Evolutionary conservation across 2,888 invertebrate genomes (phyloP).

Genomic region (Fissipunctia ypsillon): DNA sequence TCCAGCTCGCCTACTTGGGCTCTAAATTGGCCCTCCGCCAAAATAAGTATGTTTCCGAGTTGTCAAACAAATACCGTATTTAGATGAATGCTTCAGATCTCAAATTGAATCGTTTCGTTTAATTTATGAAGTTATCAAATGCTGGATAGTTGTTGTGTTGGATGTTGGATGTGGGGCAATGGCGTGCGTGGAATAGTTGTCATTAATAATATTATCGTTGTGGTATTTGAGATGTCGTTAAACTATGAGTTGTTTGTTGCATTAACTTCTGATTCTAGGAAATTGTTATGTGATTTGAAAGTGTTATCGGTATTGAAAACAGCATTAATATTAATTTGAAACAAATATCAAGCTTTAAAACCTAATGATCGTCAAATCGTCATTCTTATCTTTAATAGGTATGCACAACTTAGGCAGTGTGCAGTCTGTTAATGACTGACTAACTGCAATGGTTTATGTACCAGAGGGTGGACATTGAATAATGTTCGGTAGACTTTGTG

Average conservation of each 20-base stretch:
- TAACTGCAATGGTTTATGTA: constrained; percentile 27
- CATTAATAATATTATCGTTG: constrained; percentile 10
- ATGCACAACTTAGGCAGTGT: neutral
- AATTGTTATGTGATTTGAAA: neutral
- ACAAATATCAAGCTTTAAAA: constrained; percentile 6
- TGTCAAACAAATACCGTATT: constrained; percentile 62
- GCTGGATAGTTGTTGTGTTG: constrained; percentile 8
- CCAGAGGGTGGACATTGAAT: constrained; percentile 27
- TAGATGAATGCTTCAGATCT: constrained; percentile 62
- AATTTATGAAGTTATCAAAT: constrained; percentile 47
- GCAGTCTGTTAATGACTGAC: constrained; percentile 18
- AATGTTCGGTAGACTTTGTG: constrained; percentile 10
- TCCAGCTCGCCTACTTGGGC: constrained; percentile 45
- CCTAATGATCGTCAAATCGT: neutral
- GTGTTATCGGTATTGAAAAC: constrained; percentile 1
- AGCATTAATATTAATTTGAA: neutral
- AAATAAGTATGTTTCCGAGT: constrained; percentile 62
- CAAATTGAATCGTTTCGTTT: constrained; percentile 45
- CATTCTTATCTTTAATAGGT: neutral
- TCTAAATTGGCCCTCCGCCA: constrained; percentile 63
- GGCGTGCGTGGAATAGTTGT: constrained; percentile 23
- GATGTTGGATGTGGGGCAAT: constrained; percentile 42
- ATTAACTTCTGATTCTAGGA: constrained; percentile 13
- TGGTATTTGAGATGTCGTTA: constrained; percentile 11
- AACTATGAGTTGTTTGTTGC: constrained; percentile 12